Base-by-base conservation (phyloP, 2,113 vertebrate genomes). In the Brachyistius frenatus region DNA sequence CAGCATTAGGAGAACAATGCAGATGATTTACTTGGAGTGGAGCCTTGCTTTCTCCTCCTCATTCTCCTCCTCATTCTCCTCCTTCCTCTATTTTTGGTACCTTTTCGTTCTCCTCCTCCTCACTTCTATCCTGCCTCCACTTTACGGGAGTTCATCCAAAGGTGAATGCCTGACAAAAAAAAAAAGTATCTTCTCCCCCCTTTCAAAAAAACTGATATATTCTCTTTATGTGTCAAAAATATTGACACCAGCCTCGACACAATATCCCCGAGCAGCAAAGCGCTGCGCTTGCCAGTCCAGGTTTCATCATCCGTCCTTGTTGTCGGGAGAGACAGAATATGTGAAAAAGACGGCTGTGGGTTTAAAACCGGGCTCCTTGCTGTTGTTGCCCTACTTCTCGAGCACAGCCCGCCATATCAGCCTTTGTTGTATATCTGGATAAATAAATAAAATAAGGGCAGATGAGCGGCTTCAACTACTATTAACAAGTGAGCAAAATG, bases 81-180 rank as follows among this genome's bases (percentile, higher is more conserved):
- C 79, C 87, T 72, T 83, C 81, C 85, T 87, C 83, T 86, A 53
- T 82, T 85, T 84, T 76, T 63, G 37, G 60, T 88, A 56, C 76
- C 76, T 83, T 85, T 80, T 66, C 61, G 68, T 85, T 80, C 52
- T 79, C 75, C 63, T 61, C 64, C 74, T 80, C 60, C 74, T 76
- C 58, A 49, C 75, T 77, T 82, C 57, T 77, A 64, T 72, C 66
- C 60, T 82, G 76, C 75, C 58, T 85, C 81, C 73, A 86, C 81
- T 87, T 87, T 80, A 35, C 23, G 77, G 76, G 90, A 90, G 92
- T 93, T 93, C 91, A 93, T 93, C 90, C 89, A 91, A 88, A 91
- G 91, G 91, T 93, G 90, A 93, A 82, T 16, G 7, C 71, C 53
- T 85, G 23, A 65, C 70, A 75, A 73, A 83, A 85, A 72, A 79